Percentiles rank a stretch among this genome's conserved stretches.
Conservation (phyloP, 2,797 vertebrate species). For the Microctenopoma stevenorrisi region DNA sequence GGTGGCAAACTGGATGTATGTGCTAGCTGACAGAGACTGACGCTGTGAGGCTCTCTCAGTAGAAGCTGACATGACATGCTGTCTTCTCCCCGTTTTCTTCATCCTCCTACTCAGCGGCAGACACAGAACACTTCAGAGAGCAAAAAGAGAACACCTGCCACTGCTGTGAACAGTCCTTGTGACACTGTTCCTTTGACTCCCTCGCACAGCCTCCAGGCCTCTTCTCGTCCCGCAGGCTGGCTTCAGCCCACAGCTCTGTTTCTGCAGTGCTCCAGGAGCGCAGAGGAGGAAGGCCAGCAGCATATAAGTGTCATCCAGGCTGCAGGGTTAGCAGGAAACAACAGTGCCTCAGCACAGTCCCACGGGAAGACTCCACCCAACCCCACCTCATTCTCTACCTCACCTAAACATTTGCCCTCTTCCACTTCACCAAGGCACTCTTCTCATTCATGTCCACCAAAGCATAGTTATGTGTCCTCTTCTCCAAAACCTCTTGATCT, state of each 20-base stretch:
- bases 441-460: constrained; percentile 33
- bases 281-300: constrained; percentile 89
- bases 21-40: constrained; percentile 66
- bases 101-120: constrained; percentile 85
- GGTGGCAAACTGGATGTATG: constrained; percentile 59
- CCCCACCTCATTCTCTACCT: constrained; percentile 31
- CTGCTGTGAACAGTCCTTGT: constrained; percentile 78
- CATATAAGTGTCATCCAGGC: constrained; percentile 94
- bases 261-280: constrained; percentile 87
- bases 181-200: constrained; percentile 85
- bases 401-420: constrained; percentile 50
- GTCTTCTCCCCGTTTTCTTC: constrained; percentile 65
- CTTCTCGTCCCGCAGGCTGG: constrained; percentile 79
- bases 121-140: constrained; percentile 83
- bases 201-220: constrained; percentile 86
- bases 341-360: constrained; percentile 85
- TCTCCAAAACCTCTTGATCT: constrained; percentile 57
- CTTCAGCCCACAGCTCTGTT: constrained; percentile 86
- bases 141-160: constrained; percentile 84
- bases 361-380: constrained; percentile 80
- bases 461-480: constrained; percentile 38
- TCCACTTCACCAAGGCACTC: constrained; percentile 47
- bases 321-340: constrained; percentile 86
- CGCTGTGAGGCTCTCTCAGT: constrained; percentile 60
- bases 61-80: constrained; percentile 69